These are phyloP conservation scores for Atlantisia rogersi DNA, from an alignment of 2,113 vertebrate genomes.

Conservation along the genomic window DNA sequence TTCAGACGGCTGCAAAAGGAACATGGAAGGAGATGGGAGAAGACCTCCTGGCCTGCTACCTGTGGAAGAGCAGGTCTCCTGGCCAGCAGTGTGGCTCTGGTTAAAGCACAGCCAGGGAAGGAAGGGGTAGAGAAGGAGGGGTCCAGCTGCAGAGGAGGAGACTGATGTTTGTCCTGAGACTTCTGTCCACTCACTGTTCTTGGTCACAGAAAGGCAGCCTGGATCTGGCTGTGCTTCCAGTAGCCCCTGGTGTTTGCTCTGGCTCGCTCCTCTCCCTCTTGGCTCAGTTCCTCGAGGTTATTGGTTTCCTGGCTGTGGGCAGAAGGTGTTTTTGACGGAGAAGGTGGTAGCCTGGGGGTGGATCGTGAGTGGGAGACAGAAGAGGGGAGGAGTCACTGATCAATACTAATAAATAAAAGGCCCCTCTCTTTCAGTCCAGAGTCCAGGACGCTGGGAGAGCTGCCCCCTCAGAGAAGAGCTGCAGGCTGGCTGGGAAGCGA, in stretches of 20 bases:
- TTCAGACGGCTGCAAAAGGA: not conserved
- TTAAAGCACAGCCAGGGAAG: not conserved
- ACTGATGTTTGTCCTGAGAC: not conserved
- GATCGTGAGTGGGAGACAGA: conserved; percentile 14
- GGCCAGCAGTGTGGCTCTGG: not conserved
- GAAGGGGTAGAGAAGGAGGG: not conserved
- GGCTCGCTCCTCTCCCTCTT: not conserved
- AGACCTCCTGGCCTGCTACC: not conserved
- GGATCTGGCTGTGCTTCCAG: not conserved
- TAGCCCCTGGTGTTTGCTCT: not conserved
- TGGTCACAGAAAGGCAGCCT: not conserved
- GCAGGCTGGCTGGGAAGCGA: not conserved
- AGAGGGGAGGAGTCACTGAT: conserved; percentile 62
- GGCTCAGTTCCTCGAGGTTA: not conserved
- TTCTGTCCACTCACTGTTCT: not conserved
- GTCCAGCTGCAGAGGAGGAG: not conserved
- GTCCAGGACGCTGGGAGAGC: not conserved
- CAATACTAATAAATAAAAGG: conserved; percentile 61
- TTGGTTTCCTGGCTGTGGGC: conserved; percentile 32
- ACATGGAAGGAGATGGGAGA: not conserved
- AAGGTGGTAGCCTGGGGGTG: conserved; percentile 47
- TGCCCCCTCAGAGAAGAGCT: not conserved
- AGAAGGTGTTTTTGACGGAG: conserved; percentile 43
- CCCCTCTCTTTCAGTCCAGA: not conserved
- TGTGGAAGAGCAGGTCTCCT: not conserved